These are phyloP conservation scores for Chitala chitala DNA, from an alignment of 2,113 vertebrate genomes.

Conservation along the genomic window DNA sequence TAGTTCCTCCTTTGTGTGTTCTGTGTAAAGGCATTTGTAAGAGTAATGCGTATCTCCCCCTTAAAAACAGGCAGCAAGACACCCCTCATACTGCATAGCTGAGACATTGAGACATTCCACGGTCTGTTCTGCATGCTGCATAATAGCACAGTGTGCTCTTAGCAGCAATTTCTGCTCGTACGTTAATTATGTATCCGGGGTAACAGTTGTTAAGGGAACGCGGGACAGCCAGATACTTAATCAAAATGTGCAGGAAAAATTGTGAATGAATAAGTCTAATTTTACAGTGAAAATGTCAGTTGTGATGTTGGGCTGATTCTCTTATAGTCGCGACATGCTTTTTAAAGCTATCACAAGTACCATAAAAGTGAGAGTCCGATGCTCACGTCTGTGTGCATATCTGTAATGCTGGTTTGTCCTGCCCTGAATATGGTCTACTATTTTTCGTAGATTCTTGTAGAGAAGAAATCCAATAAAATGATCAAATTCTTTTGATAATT, in stretches of 20 bases:
- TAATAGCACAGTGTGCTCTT: not conserved
- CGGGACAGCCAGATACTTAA: not conserved
- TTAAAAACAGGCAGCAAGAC: not conserved
- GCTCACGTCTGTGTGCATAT: conserved; percentile 48
- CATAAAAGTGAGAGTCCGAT: conserved; percentile 17
- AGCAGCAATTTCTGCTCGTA: not conserved
- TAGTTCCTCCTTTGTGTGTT: conserved; percentile 18
- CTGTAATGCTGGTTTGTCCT: conserved; percentile 65
- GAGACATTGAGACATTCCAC: not conserved
- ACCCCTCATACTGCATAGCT: not conserved
- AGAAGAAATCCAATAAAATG: conserved; percentile 61
- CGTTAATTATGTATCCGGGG: not conserved
- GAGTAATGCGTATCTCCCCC: not conserved
- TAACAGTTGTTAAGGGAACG: not conserved
- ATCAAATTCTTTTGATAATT: conserved; percentile 70
- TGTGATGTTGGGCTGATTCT: not conserved
- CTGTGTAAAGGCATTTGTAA: not conserved
- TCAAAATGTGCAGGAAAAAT: not conserved
- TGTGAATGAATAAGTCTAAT: not conserved
- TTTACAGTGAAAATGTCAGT: not conserved
- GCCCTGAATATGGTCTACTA: conserved; percentile 64
- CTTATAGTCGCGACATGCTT: not conserved
- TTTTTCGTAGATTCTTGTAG: conserved; percentile 40
- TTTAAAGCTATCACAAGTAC: conserved; percentile 15
- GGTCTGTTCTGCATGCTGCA: not conserved